A percentile compares a stretch with the other conserved stretches of the same genome.
phyloP scores from a whole-genome alignment of 2,113 vertebrate species.

The Candoia aspera region DNA sequence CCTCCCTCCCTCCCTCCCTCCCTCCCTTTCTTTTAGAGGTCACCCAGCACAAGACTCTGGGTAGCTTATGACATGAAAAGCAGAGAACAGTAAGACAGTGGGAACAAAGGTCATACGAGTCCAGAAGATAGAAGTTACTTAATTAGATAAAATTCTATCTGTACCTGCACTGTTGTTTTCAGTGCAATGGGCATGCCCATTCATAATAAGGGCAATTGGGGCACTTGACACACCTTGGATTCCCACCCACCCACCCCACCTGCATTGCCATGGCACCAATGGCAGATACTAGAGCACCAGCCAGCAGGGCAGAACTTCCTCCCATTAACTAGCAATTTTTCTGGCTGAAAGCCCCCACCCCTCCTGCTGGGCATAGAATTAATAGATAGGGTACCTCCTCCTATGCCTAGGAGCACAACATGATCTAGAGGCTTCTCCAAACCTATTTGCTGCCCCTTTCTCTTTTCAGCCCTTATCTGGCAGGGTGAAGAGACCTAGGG shows the following conservation, averaged over 20 bases:
- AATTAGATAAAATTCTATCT: background rate
- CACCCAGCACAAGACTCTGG: background rate
- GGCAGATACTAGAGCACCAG: background rate
- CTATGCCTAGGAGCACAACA: background rate
- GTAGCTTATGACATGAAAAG: background rate
- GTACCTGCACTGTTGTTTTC: background rate
- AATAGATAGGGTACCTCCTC: background rate
- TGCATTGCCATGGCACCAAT: background rate
- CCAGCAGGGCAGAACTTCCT: background rate
- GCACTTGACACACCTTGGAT: background rate
- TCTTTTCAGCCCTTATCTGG: background rate
- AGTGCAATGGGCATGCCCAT: conserved; percentile 12
- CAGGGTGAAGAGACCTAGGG: background rate
- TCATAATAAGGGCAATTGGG: background rate
- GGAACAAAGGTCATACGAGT: background rate
- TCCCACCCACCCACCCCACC: too few relatives aligned
- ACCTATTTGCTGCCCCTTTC: background rate
- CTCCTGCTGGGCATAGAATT: background rate
- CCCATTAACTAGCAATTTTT: background rate
- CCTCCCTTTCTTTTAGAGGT: background rate
- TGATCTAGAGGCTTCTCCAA: background rate
- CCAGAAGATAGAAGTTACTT: background rate
- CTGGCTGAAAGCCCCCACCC: background rate
- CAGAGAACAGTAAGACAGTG: background rate
- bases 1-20: too few relatives aligned